Conservation (phyloP, 1,140 invertebrate species). For the Mya arenaria region DNA sequence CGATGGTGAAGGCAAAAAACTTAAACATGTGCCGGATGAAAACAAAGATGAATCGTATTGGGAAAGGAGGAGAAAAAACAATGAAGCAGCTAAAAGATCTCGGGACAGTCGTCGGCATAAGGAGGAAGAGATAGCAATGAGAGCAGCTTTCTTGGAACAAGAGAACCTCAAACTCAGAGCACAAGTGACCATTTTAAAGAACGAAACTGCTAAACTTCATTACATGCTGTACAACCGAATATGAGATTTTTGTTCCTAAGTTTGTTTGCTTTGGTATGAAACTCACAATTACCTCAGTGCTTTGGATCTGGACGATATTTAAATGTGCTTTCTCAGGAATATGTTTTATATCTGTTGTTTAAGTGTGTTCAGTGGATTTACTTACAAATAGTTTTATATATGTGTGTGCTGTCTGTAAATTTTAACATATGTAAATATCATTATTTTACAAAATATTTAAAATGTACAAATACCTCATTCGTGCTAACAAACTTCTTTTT, state of each 20-base stretch:
- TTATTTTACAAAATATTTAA: too few species aligned
- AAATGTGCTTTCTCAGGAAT: neutral
- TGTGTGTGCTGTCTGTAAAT: too few species aligned
- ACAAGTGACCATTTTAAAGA: slow-evolving; percentile 85
- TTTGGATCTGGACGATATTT: neutral
- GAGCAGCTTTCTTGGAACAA: slow-evolving; percentile 92
- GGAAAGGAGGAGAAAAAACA: slow-evolving; percentile 95
- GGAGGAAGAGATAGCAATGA: slow-evolving; percentile 95
- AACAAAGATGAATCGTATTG: slow-evolving; percentile 92
- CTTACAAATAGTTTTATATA: too few species aligned
- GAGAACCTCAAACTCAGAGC: slow-evolving; percentile 88
- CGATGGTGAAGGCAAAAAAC: slow-evolving; percentile 58
- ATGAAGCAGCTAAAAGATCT: slow-evolving; percentile 96
- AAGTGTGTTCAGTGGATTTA: neutral
- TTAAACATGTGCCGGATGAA: slow-evolving; percentile 75
- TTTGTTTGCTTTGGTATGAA: too few species aligned
- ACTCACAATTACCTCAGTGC: neutral
- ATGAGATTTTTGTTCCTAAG: too few species aligned
- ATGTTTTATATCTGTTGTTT: neutral
- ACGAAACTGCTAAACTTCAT: slow-evolving; percentile 83
- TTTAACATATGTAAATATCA: too few species aligned
- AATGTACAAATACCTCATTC: too few species aligned
- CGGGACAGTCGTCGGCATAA: slow-evolving; percentile 93
- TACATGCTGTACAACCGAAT: slow-evolving; percentile 78
- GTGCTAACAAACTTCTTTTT: too few species aligned